A percentile compares a stretch with the other conserved stretches of the same genome.
Conservation (phyloP, 2,797 vertebrate species). For the Eulemur coronatus region DNA sequence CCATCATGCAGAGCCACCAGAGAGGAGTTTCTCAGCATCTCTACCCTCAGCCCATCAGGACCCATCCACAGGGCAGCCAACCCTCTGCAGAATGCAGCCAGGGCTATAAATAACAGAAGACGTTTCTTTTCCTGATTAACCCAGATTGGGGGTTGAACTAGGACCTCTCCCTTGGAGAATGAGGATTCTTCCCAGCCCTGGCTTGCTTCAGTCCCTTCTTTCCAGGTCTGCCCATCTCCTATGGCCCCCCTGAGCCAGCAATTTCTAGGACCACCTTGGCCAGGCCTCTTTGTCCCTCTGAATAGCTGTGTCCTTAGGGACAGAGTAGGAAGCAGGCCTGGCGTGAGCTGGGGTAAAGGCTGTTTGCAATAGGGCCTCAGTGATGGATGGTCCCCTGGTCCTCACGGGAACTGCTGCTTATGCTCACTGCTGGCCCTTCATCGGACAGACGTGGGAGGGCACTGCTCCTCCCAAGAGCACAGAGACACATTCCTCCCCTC, state of each 20-base stretch:
- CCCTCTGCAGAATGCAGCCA: background rate
- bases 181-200: background rate
- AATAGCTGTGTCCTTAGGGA: background rate
- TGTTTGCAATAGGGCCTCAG: background rate
- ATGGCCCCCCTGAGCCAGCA: background rate
- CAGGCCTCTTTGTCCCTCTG: background rate
- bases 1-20: background rate
- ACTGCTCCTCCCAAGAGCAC: background rate
- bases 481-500: background rate
- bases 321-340: background rate
- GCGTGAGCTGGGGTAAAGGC: background rate
- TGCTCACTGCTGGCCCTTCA: background rate
- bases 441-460: background rate
- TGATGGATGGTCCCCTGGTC: background rate
- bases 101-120: background rate
- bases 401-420: background rate
- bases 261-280: background rate
- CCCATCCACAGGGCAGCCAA: fast-evolving
- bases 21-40: background rate
- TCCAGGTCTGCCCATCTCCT: background rate
- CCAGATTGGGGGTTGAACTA: background rate
- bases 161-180: background rate
- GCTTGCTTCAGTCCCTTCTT: background rate
- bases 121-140: background rate
- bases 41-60: background rate